Conservation (phyloP, 2,113 vertebrate species). For the Odocoileus virginianus region DNA sequence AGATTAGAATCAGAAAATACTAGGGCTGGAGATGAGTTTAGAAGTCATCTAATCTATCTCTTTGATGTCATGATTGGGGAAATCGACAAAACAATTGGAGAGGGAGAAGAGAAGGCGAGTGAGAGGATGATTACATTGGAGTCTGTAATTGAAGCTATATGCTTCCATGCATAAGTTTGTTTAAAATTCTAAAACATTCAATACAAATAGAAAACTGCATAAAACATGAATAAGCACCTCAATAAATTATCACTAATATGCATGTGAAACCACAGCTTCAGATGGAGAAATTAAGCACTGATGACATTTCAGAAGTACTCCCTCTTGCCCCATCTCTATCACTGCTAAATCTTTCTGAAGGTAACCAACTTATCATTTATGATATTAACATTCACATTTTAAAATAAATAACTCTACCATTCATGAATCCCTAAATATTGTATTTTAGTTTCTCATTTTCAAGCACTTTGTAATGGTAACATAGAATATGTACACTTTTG, state of each 20-base stretch:
- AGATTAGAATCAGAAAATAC: not conserved
- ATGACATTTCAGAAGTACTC: not conserved
- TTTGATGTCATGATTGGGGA: not conserved
- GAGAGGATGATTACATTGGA: not conserved
- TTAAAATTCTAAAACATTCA: not conserved
- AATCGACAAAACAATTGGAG: not conserved
- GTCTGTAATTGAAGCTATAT: not conserved
- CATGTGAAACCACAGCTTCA: no score
- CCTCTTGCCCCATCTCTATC: not conserved
- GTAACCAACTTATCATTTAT: not conserved
- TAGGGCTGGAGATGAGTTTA: not conserved
- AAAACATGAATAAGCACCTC: accelerated
- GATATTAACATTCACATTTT: not conserved
- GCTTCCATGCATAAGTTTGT: not conserved
- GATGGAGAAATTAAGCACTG: not conserved
- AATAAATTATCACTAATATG: not conserved
- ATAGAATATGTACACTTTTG: not conserved
- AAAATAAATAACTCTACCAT: not conserved
- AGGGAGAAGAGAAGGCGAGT: not conserved
- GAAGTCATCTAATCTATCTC: not conserved
- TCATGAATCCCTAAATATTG: not conserved
- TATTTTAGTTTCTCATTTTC: not conserved
- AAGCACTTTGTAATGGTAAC: not conserved
- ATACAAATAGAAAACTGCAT: not conserved
- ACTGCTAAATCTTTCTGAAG: not conserved